Base-by-base conservation (phyloP, 2,797 vertebrate genomes). In the Odontamblyopus rebecca region DNA sequence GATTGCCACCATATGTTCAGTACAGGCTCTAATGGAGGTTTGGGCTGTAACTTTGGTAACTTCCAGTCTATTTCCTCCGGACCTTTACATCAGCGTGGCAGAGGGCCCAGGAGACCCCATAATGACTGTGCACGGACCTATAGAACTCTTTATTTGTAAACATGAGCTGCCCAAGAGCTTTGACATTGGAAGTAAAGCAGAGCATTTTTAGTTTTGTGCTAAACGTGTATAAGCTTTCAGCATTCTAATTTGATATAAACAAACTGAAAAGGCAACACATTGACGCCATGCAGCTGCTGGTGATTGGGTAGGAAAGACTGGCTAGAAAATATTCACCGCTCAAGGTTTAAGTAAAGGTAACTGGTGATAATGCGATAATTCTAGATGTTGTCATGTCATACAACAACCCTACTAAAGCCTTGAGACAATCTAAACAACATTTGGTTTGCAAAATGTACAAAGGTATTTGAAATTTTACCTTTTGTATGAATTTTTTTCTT, bases 1-100 rank as follows among this genome's bases (percentile, higher is more conserved):
- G 85, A 92, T 90, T 90, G 72, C 75, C 86, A 83, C 78, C 91
- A 91, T 80, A 88, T 92, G 91, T 91, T 70, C 56, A 57, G 73
- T 70, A 61, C 77, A 26, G 56, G 68, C 84, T 60, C 76, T 77
- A 61, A 75, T 44, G 61, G 67, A 35, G 69, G 79, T 81, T 84
- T 83, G 61, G 73, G 67, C 27, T 4, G 62, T 71, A 75, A 74
- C 74, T 69, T 68, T 80, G 71, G 81, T 63, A 79, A 74, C 68
- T 72, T 67, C 62, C 72, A 63, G 51, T 61, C 69, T 78, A 73
- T 57, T 1, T 68, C 69, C 62, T 53, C 57, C 78, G 82, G 69
- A 83, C 77, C 71, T 83, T 80, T 71, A 85, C 70, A 77, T 85
- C 54, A 53, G 80, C 69, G 80, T 81, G 77, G 76, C 77, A 82